These are phyloP conservation scores for Poeciliopsis retropinna DNA, from an alignment of 2,113 vertebrate genomes.

Conservation along the genomic window DNA sequence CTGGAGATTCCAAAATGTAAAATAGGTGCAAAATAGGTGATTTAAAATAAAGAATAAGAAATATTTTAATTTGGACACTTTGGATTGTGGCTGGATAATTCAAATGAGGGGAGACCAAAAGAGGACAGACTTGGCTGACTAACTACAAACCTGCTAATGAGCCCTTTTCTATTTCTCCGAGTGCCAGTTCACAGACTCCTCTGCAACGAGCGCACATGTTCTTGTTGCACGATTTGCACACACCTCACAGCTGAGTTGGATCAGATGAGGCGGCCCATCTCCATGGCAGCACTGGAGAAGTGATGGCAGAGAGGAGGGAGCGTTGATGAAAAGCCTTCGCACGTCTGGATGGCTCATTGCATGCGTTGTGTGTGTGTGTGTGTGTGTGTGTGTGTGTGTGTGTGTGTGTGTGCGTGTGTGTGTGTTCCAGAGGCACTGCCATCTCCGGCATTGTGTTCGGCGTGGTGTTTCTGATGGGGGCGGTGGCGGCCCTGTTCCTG, in stretches of 20 bases:
- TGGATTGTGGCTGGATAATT: neutral
- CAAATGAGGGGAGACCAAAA: neutral
- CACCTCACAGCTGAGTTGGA: conserved; percentile 34
- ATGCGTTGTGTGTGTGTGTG: conserved; percentile 11
- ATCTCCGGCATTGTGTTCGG: conserved; percentile 94
- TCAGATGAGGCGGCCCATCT: conserved; percentile 37
- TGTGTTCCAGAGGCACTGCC: conserved; percentile 84
- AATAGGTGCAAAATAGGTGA: neutral
- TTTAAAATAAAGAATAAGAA: neutral
- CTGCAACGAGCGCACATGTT: conserved; percentile 16
- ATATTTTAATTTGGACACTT: neutral
- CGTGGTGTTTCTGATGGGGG: conserved; percentile 92
- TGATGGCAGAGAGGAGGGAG: conserved; percentile 36
- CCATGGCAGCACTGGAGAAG: conserved; percentile 41
- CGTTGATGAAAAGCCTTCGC: conserved; percentile 8
- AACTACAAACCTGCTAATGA: conserved; percentile 37
- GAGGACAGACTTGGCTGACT: conserved; percentile 16
- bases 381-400: conserved; percentile 47
- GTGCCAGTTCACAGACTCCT: conserved; percentile 48
- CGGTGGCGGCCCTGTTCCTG: conserved; percentile 87
- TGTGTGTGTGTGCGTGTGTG: conserved; percentile 45
- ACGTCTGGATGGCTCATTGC: conserved; percentile 18
- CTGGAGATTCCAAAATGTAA: neutral
- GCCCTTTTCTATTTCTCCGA: conserved; percentile 11
- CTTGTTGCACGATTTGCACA: conserved; percentile 7